Evolutionary conservation across 2,888 invertebrate genomes (phyloP), one percentile per base, ranked within the genome.

Genomic region (Brachynemurus nebulosus): DNA sequence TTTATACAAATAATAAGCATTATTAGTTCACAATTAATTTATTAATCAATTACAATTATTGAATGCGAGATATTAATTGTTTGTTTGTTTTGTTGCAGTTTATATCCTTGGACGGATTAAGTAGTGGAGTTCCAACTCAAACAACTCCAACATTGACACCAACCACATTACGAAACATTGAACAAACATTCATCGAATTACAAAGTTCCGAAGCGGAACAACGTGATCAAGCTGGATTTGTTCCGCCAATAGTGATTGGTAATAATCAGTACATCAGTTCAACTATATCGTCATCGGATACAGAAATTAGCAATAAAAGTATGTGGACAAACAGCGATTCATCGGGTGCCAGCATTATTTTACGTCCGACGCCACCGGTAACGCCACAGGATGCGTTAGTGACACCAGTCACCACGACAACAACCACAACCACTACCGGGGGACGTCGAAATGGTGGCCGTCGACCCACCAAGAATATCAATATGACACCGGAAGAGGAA

Each of bases 141-240:
- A 93, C 92, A 52, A 92, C 93, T 59, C 84, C 92, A 52, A 92
- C 90, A 59, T 72, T 95, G 57, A 95, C 95, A 53, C 93, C 93
- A 50, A 93, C 93, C 38, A 92, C 91, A 55, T 70, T 93, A 62
- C 80, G 89, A 58, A 82, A 78, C 69, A 88, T 93, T 66, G 91
- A 93, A 69, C 90, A 92, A 59, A 84, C 88, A 1, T 86, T 91
- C 67, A 78, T 86, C 60, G 90, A 91, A 69, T 70, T 90, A 59
- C 84, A 84, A 67, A 76, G 76, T 59, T 78, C 79, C 55, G 77
- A 80, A 53, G 78, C 74, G 62, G 74, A 71, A 48, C 79, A 75
- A 68, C 72, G 83, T 56, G 83, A 80, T 66, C 90, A 92, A 72
- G 92, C 91, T 47, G 89, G 92, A 50, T 93, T 93, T 65, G 91